These are phyloP conservation scores for Augochlora pura DNA, from an alignment of 1,140 invertebrate genomes.

Conservation along the genomic window DNA sequence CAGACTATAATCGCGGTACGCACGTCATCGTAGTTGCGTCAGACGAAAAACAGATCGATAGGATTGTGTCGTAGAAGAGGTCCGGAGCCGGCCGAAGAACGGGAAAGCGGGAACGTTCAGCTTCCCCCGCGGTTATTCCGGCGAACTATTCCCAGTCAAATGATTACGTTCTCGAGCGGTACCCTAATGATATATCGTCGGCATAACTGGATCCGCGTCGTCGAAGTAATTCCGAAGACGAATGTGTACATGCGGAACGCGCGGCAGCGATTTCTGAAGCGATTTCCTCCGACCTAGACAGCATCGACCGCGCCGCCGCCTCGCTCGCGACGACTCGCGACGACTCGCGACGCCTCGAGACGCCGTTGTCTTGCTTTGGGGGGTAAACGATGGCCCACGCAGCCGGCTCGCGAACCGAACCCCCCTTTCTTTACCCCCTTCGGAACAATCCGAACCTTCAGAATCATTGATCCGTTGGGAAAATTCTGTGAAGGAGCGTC, in stretches of 20 bases:
- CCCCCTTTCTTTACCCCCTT: no score
- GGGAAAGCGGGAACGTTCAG: neutral
- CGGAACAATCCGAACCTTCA: constrained; percentile 9
- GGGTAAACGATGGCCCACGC: constrained; percentile 11
- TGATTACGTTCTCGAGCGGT: neutral
- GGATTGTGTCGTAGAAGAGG: constrained; percentile 6
- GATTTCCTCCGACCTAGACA: constrained; percentile 34
- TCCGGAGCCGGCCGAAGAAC: neutral
- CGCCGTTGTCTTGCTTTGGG: no score
- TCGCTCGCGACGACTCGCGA: no score
- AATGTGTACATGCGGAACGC: neutral
- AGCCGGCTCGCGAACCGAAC: neutral
- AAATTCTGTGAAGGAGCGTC: constrained; percentile 16
- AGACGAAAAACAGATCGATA: constrained; percentile 48
- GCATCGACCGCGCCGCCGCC: neutral
- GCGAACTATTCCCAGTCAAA: neutral
- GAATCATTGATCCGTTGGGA: constrained; percentile 16
- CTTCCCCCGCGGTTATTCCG: neutral
- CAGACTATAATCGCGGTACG: constrained; percentile 14
- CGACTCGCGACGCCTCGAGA: no score
- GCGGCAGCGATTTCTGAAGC: constrained; percentile 10
- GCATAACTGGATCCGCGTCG: constrained; percentile 10
- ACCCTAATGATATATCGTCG: neutral
- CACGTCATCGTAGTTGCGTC: constrained; percentile 19
- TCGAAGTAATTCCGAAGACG: neutral